phyloP scores from a whole-genome alignment of 2,113 vertebrate genomes.

The Glareola pratincola region DNA sequence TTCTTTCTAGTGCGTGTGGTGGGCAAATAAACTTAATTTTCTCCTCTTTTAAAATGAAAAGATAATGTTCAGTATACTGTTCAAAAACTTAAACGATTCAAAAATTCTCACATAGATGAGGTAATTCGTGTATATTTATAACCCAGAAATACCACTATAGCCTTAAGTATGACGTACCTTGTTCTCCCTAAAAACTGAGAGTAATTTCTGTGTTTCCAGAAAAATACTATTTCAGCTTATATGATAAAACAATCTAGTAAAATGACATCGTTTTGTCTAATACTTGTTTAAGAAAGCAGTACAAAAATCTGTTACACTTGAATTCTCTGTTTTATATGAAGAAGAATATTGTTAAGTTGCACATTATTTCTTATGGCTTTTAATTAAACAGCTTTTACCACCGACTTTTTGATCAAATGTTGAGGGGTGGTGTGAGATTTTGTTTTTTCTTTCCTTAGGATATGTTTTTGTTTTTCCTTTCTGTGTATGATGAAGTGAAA shows the following conservation, averaged over 20 bases:
- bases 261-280: not conserved
- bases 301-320: not conserved
- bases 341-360: not conserved
- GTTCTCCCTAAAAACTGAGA: not conserved
- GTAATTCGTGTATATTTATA: not conserved
- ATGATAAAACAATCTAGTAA: not conserved
- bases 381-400: not conserved
- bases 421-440: not conserved
- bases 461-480: not conserved
- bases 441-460: not conserved
- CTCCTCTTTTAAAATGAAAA: not conserved
- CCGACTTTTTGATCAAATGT: not conserved
- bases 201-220: not conserved
- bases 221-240: not conserved
- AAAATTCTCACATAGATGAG: not conserved
- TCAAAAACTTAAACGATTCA: rapidly evolving
- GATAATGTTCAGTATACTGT: too few species aligned
- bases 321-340: not conserved
- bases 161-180: not conserved
- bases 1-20: not conserved
- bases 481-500: not conserved
- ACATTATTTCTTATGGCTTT: not conserved
- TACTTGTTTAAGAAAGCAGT: not conserved
- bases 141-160: not conserved
- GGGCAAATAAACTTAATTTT: not conserved